Percentiles rank a stretch among this genome's conserved stretches.
phyloP scores from a whole-genome alignment of 2,888 invertebrate genomes.

The Gryllus longicercus region DNA sequence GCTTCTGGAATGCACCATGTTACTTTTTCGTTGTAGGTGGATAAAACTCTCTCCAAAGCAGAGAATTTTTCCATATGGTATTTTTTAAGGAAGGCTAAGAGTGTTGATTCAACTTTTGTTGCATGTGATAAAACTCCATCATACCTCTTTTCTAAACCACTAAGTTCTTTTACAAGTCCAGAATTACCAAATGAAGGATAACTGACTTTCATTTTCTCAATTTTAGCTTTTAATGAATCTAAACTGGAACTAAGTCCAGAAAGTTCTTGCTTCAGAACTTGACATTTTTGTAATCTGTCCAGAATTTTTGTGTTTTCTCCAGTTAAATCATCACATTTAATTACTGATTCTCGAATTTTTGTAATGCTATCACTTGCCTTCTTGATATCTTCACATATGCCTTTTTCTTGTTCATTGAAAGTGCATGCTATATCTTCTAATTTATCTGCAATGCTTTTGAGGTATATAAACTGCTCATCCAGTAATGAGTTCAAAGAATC shows the following conservation, averaged over 20 bases:
- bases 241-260: conserved; percentile 64
- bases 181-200: conserved; percentile 78
- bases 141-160: conserved; percentile 77
- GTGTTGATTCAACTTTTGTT: conserved; percentile 71
- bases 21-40: conserved; percentile 81
- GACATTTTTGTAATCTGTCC: conserved; percentile 71
- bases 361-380: conserved; percentile 65
- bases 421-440: conserved; percentile 69
- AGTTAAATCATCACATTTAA: conserved; percentile 84
- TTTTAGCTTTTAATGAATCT: conserved; percentile 63
- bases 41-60: conserved; percentile 74
- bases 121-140: conserved; percentile 74
- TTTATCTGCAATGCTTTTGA: conserved; percentile 68
- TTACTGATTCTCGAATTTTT: conserved; percentile 74
- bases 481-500: conserved; percentile 63
- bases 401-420: conserved; percentile 70
- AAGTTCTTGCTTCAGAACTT: conserved; percentile 68
- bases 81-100: conserved; percentile 80
- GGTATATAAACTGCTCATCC: conserved; percentile 71
- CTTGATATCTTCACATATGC: conserved; percentile 69
- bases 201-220: conserved; percentile 66
- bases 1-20: conserved; percentile 88
- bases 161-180: conserved; percentile 75
- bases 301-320: conserved; percentile 83
- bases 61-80: conserved; percentile 80